Base-by-base conservation (phyloP, 92 coral and sea anemone species). In the Epizoanthus ramosus region DNA sequence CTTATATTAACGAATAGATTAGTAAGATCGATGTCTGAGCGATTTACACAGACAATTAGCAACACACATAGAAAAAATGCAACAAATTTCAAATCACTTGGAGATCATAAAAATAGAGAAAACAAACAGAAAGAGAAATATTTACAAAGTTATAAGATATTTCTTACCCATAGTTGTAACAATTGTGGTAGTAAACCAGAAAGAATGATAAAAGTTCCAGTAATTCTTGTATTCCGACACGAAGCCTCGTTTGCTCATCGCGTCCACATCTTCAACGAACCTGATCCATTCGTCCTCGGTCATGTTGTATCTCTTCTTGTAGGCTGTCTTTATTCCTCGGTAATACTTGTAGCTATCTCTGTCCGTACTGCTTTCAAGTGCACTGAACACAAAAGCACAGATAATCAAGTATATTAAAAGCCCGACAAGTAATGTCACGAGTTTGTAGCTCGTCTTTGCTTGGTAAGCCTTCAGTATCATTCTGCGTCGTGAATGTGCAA, bases 121-220 rank as follows among this genome's bases (percentile, higher is more conserved):
- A 80, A 69, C 14, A 13, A 22, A 61, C 80, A 33, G 21, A 18
- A 39, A 15, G 58, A 21, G 6, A 22, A 28, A 47, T 31, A 67
- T 23, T 22, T 19, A 57, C 45, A 53, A 4, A 68, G 60, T 21
- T 23, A 21, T n/a, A 28, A 41, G 17, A 45, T n/a, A 13, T 7
- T 6, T 8, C 95, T 87, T 86, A 94, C 98, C 98, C 87, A 94
- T 94, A 0, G 98, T 94, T 1, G 95, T 89, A 15, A 90, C 86
- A 31, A 94, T 90, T 22, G 98, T 94, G 2, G 85, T 89, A 14
- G 93, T 88, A 52, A 94, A 94, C 98, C 98, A 94, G 58, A 94
- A 94, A 17, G 98, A 87, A 74, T 92, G 95, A 57, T 94, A 94
- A 64, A 94, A 94, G 35, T 91, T 85, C 95, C 98, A 94, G 71